These are phyloP conservation scores for Macroglossus sobrinus DNA, from an alignment of 2,113 vertebrate genomes.

Conservation along the genomic window DNA sequence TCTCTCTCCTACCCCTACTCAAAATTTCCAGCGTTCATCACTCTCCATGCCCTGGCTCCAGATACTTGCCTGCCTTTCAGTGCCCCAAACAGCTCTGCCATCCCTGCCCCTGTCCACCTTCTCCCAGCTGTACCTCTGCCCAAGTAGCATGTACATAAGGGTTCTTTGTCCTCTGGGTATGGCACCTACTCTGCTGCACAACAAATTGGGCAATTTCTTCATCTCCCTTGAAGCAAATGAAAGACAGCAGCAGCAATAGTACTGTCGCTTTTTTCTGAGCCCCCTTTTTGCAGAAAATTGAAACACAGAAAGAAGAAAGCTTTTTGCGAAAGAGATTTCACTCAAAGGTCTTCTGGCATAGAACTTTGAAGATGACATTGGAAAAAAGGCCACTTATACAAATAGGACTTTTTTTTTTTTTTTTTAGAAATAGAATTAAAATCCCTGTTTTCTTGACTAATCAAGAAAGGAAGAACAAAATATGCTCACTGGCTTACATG, in stretches of 20 bases:
- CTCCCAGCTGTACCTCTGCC: background rate
- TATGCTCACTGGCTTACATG: background rate
- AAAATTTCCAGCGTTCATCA: background rate
- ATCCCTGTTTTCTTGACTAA: background rate
- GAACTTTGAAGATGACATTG: background rate
- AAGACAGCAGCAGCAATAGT: background rate
- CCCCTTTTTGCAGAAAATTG: background rate
- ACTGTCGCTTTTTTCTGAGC: background rate
- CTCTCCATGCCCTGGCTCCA: background rate
- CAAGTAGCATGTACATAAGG: rapidly evolving
- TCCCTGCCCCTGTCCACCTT: background rate
- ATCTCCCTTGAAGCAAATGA: background rate
- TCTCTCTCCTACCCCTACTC: background rate
- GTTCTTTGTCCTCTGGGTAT: background rate
- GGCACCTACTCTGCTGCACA: background rate
- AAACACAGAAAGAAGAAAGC: background rate
- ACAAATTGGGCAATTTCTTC: background rate
- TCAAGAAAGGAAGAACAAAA: background rate
- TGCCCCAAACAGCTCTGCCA: background rate
- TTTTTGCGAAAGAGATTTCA: background rate
- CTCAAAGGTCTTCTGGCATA: background rate
- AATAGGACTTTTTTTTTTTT: background rate
- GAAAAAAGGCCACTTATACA: background rate
- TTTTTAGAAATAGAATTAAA: background rate
- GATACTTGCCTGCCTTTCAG: background rate